phyloP scores from a whole-genome alignment of 2,797 vertebrate genomes.

The Meda fulgida region DNA sequence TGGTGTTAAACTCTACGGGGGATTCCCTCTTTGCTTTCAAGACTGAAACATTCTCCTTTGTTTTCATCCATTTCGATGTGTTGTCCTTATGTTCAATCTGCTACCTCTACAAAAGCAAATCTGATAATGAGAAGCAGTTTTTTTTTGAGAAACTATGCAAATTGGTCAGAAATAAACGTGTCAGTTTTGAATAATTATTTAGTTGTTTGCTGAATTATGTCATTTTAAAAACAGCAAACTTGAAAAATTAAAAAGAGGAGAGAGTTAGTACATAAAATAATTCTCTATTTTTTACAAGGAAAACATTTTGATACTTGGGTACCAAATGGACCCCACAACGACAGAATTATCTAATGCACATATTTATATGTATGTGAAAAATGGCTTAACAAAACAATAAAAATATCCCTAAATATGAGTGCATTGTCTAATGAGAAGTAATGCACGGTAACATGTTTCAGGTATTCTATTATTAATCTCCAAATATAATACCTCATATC shows the following conservation, averaged over 20 bases:
- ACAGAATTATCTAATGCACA: background rate
- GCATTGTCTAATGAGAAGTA: background rate
- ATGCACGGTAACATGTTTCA: background rate
- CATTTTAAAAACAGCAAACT: background rate
- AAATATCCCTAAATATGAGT: background rate
- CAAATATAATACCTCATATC: background rate
- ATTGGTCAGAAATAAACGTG: slow-evolving; percentile 36
- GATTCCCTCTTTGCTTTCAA: background rate
- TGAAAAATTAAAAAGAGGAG: background rate
- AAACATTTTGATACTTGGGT: background rate
- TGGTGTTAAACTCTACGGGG: slow-evolving; percentile 20
- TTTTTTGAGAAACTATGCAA: slow-evolving; percentile 28
- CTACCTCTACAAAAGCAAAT: slow-evolving; percentile 52
- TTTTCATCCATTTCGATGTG: slow-evolving; percentile 39
- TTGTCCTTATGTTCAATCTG: slow-evolving; percentile 30
- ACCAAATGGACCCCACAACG: background rate
- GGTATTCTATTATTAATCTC: slow-evolving; percentile 31
- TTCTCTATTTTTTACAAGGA: background rate
- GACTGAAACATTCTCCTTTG: slow-evolving; percentile 29
- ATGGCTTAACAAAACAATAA: background rate
- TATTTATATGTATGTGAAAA: background rate
- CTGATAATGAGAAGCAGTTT: slow-evolving; percentile 53
- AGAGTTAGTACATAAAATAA: background rate
- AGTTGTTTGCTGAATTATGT: background rate
- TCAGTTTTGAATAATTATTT: slow-evolving; percentile 12